Percentiles rank a stretch among this genome's conserved stretches.
Evolutionary conservation across 1,140 invertebrate species (phyloP).

Genomic region (Vanessa atalanta): DNA sequence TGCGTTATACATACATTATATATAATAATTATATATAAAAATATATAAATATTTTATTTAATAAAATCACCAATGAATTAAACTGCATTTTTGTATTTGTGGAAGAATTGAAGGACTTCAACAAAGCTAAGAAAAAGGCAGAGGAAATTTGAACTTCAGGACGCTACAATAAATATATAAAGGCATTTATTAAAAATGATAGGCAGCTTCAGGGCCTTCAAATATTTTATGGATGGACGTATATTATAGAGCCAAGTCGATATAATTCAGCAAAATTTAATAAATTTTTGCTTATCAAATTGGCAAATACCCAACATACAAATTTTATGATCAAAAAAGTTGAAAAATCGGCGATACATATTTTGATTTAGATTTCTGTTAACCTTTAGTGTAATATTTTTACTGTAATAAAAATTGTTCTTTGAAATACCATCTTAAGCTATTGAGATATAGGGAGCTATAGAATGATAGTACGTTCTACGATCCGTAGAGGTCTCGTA

Average conservation of each 20-base stretch:
- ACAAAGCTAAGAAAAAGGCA: no score
- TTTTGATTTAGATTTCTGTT: no score
- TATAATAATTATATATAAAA: no score
- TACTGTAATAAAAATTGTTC: background rate
- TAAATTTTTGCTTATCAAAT: conserved; percentile 17
- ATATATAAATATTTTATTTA: no score
- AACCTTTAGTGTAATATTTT: background rate
- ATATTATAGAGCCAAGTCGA: conserved; percentile 3
- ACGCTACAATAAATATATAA: no score
- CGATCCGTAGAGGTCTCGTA: conserved; percentile 39
- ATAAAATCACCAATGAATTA: no score
- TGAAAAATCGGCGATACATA: background rate
- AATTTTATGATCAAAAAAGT: background rate
- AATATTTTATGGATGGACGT: background rate
- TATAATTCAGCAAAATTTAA: conserved; percentile 17
- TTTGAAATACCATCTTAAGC: background rate
- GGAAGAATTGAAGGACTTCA: no score
- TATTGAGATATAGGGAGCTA: conserved; percentile 2
- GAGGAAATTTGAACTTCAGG: no score
- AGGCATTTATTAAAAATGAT: no score
- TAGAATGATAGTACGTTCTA: conserved; percentile 23
- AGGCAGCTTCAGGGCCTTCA: background rate
- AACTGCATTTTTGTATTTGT: no score
- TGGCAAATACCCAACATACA: conserved; percentile 30
- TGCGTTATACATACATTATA: background rate